phyloP scores from a whole-genome alignment of 2,888 invertebrate genomes.

The Masnerella sp. region DNA sequence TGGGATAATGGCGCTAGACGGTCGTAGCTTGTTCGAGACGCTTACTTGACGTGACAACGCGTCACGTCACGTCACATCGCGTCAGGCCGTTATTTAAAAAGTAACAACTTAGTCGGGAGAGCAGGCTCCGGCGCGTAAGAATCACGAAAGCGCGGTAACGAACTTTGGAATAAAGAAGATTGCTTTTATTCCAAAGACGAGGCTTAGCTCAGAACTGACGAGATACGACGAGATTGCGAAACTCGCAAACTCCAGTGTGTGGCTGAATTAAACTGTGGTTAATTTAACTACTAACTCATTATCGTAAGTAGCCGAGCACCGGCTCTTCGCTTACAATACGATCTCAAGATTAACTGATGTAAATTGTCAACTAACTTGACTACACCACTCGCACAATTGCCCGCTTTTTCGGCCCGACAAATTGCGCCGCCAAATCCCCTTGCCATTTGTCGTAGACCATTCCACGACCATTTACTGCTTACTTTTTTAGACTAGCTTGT shows the following conservation, averaged over 20 bases:
- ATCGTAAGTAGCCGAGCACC: slow-evolving; percentile 38
- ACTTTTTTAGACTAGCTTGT: too few species aligned
- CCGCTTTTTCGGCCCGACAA: slow-evolving; percentile 1
- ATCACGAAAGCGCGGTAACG: slow-evolving; percentile 2
- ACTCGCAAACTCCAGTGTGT: slow-evolving; percentile 27
- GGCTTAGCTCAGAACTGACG: slow-evolving; percentile 22
- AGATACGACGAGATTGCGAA: slow-evolving; percentile 31
- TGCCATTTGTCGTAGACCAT: too few species aligned
- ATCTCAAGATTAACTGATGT: slow-evolving; percentile 17
- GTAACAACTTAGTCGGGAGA: not conserved
- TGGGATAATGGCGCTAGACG: not conserved
- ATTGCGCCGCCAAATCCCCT: too few species aligned
- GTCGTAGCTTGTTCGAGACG: slow-evolving; percentile 1
- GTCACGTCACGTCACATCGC: slow-evolving; percentile 11
- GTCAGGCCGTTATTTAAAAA: slow-evolving; percentile 11
- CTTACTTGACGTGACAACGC: slow-evolving; percentile 20
- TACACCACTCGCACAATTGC: not conserved
- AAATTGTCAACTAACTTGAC: slow-evolving; percentile 37
- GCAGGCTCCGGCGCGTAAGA: not conserved
- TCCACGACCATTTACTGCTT: too few species aligned
- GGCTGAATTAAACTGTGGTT: slow-evolving; percentile 39
- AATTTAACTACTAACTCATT: slow-evolving; percentile 47
- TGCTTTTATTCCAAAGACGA: slow-evolving; percentile 14
- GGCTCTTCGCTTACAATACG: slow-evolving; percentile 2
- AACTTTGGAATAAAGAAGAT: slow-evolving; percentile 35